Evolutionary conservation across 2,113 vertebrate species (phyloP).

Genomic region (Orcinus orca): DNA sequence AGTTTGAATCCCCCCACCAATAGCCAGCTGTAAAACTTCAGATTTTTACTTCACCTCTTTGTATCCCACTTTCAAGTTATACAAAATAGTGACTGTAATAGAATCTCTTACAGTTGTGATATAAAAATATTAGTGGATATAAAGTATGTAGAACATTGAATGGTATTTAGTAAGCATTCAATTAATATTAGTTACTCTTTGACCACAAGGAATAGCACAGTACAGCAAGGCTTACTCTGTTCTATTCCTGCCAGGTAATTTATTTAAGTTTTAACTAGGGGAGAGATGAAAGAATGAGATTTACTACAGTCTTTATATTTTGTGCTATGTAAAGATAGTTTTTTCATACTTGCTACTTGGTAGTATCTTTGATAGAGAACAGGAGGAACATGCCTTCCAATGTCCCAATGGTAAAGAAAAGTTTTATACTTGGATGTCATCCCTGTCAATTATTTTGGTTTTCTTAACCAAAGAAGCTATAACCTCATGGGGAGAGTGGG

Average conservation of each 20-base stretch:
- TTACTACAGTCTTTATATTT: neutral
- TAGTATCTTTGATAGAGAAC: neutral
- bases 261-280: neutral
- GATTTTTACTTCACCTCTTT: neutral
- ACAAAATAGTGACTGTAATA: neutral
- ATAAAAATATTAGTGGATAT: neutral
- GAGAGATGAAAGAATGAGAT: neutral
- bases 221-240: neutral
- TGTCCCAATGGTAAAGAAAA: neutral
- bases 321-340: neutral
- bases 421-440: neutral
- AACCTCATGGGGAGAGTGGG: no score
- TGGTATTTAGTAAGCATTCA: neutral
- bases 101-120: neutral
- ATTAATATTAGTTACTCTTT: neutral
- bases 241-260: neutral
- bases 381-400: neutral
- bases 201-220: neutral
- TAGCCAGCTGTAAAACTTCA: neutral
- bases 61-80: neutral
- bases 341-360: neutral
- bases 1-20: neutral
- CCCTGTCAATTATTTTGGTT: neutral
- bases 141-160: neutral
- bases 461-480: neutral